Evolutionary conservation across 2,113 vertebrate species (phyloP), one percentile per base, ranked within the genome.

Genomic region (Tiliqua scincoides): DNA sequence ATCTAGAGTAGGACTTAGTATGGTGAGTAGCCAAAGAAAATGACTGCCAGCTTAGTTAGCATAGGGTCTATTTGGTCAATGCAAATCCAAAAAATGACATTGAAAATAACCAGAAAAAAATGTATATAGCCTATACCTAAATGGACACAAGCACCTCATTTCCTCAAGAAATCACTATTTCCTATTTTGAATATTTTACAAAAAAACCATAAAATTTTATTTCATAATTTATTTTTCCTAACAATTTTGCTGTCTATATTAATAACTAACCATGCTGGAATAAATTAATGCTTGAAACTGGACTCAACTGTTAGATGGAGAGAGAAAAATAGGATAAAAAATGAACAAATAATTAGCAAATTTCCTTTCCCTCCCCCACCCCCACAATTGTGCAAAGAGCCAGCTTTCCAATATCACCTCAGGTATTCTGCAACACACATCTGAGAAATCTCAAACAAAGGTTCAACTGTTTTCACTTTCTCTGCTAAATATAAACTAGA

Each of bases 401-500:
- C 91, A 90, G 78, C 76, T 93, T 90, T 77, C 88, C 92, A 88
- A 89, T 74, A 90, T 92, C 54, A 85, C 21, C 25, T 74, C 67
- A 63, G 57, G 2, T 27, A 57, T 78, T 63, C 91, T 88, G 87
- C 86, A 83, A 82, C 88, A 88, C 40, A 83, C 72, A 79, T 95
- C 43, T 91, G 48, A 88, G 91, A 94, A 88, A 87, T 57, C 81
- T 81, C 63, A 91, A 77, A 15, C 48, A n/a, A 15, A 25, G 27
- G 81, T 92, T 88, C 0, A 21, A 48, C 78, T 85, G 54, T 81
- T 62, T 70, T 91, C 84, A 88, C 89, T 70, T 93, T n/a, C 71
- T 85, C 74, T 87, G 87, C 95, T 98, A 99, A 92, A 99, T 98
- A 85, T 99, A 99, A 70, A 99, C 98, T 63, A 99, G 95, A 92